A percentile compares a stretch with the other conserved stretches of the same genome.
Conservation (phyloP, 1,140 invertebrate species). For the Aphaenogaster ashmeadi region DNA sequence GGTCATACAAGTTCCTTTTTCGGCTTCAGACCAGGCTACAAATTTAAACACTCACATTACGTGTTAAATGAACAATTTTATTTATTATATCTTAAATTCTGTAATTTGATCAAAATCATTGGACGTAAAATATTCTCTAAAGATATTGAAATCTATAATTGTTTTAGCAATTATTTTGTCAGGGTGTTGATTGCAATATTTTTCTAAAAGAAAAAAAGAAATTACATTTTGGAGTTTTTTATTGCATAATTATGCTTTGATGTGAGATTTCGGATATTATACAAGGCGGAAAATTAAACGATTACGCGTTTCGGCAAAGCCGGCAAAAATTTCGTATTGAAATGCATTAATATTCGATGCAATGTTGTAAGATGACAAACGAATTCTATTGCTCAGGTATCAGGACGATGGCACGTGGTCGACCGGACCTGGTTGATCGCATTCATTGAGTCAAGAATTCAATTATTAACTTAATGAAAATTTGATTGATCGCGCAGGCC, state of each 20-base stretch:
- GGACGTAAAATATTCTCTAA: background rate
- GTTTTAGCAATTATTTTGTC: background rate
- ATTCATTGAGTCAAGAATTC: constrained; percentile 55
- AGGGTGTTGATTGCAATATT: background rate
- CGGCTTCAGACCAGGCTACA: constrained; percentile 84
- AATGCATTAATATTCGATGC: constrained; percentile 5
- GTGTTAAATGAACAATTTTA: background rate
- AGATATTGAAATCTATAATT: background rate
- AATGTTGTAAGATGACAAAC: background rate
- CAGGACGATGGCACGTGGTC: constrained; percentile 63
- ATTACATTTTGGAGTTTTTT: background rate
- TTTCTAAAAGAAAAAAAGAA: background rate
- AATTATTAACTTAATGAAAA: constrained; percentile 58
- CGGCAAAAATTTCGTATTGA: background rate
- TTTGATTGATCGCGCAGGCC: constrained; percentile 86
- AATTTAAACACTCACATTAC: background rate
- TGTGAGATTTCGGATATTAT: background rate
- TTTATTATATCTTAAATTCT: background rate
- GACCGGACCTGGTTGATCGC: constrained; percentile 45
- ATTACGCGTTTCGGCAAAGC: background rate
- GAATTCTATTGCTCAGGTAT: constrained; percentile 71
- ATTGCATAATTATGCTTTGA: background rate
- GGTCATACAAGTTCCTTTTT: constrained; percentile 73
- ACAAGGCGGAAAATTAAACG: background rate
- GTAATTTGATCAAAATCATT: background rate